These are phyloP conservation scores for Athalia rosae DNA, from an alignment of 2,888 invertebrate genomes.

Conservation along the genomic window DNA sequence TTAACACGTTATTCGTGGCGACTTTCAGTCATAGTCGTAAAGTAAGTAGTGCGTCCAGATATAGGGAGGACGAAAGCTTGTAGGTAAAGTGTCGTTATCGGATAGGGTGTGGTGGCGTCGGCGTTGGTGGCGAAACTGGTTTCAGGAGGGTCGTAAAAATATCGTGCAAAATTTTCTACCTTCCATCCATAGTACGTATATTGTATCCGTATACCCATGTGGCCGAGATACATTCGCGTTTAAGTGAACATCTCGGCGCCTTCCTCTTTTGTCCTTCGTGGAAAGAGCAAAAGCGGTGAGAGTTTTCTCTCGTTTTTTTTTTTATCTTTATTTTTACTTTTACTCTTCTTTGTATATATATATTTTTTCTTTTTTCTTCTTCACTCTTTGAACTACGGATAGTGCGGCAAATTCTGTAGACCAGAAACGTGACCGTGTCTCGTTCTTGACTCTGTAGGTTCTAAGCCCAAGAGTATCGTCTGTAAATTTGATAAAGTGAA, in stretches of 20 bases:
- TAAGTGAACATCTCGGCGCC: no score
- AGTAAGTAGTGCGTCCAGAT: no score
- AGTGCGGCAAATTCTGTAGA: no score
- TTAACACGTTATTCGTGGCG: no score
- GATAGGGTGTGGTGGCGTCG: neutral
- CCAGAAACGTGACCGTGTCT: neutral
- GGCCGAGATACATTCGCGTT: conserved; percentile 14
- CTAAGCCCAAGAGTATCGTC: conserved; percentile 17
- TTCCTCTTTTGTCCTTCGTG: no score
- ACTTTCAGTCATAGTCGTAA: no score
- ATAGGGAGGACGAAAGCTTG: neutral
- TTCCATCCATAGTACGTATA: neutral
- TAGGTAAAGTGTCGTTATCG: neutral
- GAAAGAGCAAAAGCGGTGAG: neutral
- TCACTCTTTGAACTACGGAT: no score
- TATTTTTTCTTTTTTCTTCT: no score
- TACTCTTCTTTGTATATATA: no score
- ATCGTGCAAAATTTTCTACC: neutral
- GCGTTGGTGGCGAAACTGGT: conserved; percentile 3
- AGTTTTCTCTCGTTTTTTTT: neutral
- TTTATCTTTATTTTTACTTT: neutral
- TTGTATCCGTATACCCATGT: neutral
- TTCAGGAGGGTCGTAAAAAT: conserved; percentile 30
- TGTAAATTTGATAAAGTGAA: conserved; percentile 29
- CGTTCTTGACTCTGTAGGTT: no score